phyloP scores from a whole-genome alignment of 1,140 invertebrate genomes.

The Cydia pomonella region DNA sequence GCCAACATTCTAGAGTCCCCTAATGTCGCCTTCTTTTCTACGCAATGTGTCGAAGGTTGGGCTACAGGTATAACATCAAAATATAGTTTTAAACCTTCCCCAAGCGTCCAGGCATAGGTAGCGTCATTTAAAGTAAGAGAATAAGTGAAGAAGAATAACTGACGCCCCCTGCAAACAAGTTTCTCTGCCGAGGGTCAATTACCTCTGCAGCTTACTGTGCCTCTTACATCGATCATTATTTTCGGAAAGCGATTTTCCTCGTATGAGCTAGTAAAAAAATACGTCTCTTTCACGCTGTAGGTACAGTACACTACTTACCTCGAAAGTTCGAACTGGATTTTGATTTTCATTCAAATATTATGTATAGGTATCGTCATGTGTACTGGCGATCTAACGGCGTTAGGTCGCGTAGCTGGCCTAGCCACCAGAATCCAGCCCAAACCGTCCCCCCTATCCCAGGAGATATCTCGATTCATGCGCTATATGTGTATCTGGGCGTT shows the following conservation, averaged over 20 bases:
- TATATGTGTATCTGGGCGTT: constrained; percentile 66
- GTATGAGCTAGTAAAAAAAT: no score
- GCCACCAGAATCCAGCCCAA: constrained; percentile 63
- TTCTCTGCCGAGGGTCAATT: no score
- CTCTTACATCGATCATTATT: no score
- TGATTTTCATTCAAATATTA: not conserved
- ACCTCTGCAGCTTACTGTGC: no score
- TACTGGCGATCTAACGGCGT: constrained; percentile 68
- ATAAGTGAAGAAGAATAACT: no score
- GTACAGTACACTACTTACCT: not conserved
- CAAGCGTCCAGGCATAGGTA: no score
- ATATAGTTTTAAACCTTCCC: constrained; percentile 5
- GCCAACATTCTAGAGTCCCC: constrained; percentile 68
- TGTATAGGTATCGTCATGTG: constrained; percentile 65
- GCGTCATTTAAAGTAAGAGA: no score
- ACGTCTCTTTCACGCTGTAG: no score
- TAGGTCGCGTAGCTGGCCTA: constrained; percentile 68
- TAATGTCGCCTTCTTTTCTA: constrained; percentile 73
- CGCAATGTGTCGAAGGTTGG: constrained; percentile 70
- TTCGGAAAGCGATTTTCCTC: no score
- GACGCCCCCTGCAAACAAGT: no score
- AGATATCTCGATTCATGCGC: constrained; percentile 63
- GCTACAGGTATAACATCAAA: constrained; percentile 56
- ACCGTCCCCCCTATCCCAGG: constrained; percentile 61
- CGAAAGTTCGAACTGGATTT: constrained; percentile 24